Conservation (phyloP, 2,113 vertebrate species). For the Toxotes jaculatrix region DNA sequence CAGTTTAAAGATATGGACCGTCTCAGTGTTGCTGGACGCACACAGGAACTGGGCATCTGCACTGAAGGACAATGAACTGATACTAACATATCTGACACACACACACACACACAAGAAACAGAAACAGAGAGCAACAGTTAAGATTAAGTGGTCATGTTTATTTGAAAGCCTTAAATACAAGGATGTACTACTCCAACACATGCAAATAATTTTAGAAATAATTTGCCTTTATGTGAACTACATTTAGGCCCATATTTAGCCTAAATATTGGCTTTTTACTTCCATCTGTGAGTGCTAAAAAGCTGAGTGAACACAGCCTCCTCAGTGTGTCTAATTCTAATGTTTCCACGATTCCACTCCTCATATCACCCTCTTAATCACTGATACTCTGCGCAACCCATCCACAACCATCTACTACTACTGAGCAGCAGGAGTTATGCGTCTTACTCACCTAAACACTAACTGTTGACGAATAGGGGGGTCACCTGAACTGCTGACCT, state of each 20-base stretch:
- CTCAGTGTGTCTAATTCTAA: no score
- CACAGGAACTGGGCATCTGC: slow-evolving; percentile 95
- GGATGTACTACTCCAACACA: not conserved
- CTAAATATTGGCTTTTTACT: not conserved
- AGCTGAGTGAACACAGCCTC: no score
- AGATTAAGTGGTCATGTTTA: not conserved
- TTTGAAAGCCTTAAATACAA: not conserved
- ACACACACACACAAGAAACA: not conserved
- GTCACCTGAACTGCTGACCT: slow-evolving; percentile 7
- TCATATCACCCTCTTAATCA: not conserved
- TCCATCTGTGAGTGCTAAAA: no score
- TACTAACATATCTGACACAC: slow-evolving; percentile 91
- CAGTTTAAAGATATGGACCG: slow-evolving; percentile 95
- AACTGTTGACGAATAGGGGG: slow-evolving; percentile 12
- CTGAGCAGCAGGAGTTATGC: not conserved
- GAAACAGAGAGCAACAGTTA: not conserved
- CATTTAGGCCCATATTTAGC: not conserved
- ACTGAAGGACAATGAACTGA: slow-evolving; percentile 94
- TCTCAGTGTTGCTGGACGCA: slow-evolving; percentile 96
- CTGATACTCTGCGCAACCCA: not conserved
- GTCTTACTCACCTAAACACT: slow-evolving; percentile 21
- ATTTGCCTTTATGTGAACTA: not conserved
- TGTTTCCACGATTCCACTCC: no score
- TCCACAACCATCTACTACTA: not conserved
- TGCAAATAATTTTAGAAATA: not conserved